These are phyloP conservation scores for Masnerella sp. DNA, from an alignment of 2,888 invertebrate genomes.

Conservation along the genomic window DNA sequence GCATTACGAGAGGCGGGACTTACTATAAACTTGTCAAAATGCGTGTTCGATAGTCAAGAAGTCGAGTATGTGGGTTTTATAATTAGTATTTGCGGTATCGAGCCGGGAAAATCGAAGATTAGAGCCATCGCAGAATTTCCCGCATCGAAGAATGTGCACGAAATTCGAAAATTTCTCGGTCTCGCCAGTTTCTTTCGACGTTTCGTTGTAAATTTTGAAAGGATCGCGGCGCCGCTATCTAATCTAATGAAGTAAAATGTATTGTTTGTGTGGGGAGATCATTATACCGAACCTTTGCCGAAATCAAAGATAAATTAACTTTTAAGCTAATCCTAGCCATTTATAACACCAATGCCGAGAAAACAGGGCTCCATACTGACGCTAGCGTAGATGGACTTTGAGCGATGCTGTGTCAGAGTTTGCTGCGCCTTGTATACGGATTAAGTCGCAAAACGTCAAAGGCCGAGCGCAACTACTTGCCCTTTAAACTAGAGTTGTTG, in stretches of 20 bases:
- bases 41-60: background rate
- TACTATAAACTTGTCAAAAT: background rate
- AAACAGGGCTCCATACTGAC: no score
- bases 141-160: background rate
- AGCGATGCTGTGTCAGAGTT: no score
- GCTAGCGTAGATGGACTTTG: no score
- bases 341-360: no score
- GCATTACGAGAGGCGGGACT: background rate
- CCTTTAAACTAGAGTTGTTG: no score
- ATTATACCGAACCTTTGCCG: background rate
- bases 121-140: background rate
- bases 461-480: no score
- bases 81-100: background rate
- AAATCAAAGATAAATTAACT: background rate
- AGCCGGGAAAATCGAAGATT: background rate
- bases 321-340: no score
- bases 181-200: constrained; percentile 9
- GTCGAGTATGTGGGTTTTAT: background rate
- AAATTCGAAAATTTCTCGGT: background rate
- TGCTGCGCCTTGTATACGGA: no score
- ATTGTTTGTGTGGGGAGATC: background rate
- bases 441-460: no score
- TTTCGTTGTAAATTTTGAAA: background rate
- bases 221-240: background rate
- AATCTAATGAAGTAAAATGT: background rate